Conservation (phyloP, 2,113 vertebrate genomes). For the Speoplatyrhinus poulsoni region DNA sequence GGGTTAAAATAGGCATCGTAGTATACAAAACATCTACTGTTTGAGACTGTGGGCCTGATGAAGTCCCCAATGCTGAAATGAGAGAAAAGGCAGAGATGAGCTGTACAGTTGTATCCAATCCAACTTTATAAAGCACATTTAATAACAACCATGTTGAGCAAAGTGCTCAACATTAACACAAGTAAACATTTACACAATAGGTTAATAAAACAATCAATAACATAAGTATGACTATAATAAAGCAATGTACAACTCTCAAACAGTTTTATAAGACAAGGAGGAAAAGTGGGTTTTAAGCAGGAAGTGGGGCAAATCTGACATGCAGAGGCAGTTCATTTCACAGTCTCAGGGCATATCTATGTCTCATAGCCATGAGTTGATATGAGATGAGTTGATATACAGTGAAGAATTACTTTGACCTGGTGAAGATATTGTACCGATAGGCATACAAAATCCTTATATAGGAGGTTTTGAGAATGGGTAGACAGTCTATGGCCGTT, state of each 20-base stretch:
- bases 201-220: no score
- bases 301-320: no score
- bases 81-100: constrained; percentile 39
- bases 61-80: constrained; percentile 24
- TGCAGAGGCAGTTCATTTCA: not conserved
- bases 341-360: not conserved
- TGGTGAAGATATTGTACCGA: not conserved
- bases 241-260: no score
- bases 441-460: not conserved
- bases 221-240: no score
- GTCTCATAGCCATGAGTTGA: no score
- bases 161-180: no score
- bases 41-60: constrained; percentile 20
- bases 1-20: constrained; percentile 43
- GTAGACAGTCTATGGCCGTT: no score
- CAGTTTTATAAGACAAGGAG: not conserved
- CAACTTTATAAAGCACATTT: no score
- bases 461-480: no score
- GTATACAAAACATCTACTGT: constrained; percentile 28
- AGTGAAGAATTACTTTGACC: not conserved
- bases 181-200: no score
- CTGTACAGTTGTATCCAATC: constrained; percentile 4
- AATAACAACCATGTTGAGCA: no score
- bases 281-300: no score
- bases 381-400: not conserved